phyloP scores from a whole-genome alignment of 2,888 invertebrate genomes.

The Papilio protenor region DNA sequence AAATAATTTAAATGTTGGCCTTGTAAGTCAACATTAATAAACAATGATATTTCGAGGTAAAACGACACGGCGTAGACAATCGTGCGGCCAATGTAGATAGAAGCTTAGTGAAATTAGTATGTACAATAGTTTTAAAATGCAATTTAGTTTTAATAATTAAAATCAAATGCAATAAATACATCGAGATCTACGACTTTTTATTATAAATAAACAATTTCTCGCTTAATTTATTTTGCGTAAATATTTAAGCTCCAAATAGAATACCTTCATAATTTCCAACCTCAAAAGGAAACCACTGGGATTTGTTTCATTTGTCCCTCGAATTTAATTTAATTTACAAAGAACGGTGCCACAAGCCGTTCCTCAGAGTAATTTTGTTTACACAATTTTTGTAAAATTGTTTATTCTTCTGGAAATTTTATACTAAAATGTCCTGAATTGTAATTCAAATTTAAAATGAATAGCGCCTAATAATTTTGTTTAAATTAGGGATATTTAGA shows the following conservation, averaged over 20 bases:
- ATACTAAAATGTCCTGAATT: background rate
- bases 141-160: too few relatives aligned
- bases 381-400: conserved; percentile 21
- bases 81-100: too few relatives aligned
- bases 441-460: background rate
- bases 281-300: conserved; percentile 29
- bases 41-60: too few relatives aligned
- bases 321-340: conserved; percentile 38
- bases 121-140: too few relatives aligned
- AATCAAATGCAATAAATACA: background rate
- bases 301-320: conserved; percentile 36
- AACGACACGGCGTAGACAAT: too few relatives aligned
- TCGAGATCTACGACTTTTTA: background rate
- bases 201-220: background rate
- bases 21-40: too few relatives aligned
- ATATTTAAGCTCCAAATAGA: conserved; percentile 13
- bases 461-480: background rate
- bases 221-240: conserved; percentile 12
- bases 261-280: conserved; percentile 27
- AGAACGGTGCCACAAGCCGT: conserved; percentile 28
- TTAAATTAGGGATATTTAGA: too few relatives aligned
- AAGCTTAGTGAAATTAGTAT: too few relatives aligned
- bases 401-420: conserved; percentile 5
- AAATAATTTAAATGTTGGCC: too few relatives aligned
- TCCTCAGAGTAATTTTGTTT: conserved; percentile 37